Evolutionary conservation across 2,113 vertebrate species (phyloP).

Genomic region (Dicerorhinus sumatrensis): DNA sequence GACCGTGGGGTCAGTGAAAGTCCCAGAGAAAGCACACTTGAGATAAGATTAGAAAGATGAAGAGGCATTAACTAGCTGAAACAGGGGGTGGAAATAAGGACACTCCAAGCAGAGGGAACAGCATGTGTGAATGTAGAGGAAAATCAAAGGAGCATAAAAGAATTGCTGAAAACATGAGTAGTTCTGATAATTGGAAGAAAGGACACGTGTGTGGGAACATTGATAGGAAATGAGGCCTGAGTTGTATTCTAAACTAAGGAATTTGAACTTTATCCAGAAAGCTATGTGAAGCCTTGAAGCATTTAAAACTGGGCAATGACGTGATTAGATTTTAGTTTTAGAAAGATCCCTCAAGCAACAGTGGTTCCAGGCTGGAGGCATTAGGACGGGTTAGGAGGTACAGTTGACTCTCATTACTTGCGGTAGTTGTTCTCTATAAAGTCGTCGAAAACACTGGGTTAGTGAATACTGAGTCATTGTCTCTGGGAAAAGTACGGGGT

Average conservation of each 20-base stretch:
- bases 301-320: neutral
- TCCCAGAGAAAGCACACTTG: neutral
- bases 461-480: neutral
- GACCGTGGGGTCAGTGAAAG: neutral
- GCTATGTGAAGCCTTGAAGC: neutral
- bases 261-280: conserved; percentile 9
- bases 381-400: neutral
- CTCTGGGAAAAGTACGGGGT: neutral
- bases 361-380: neutral
- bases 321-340: neutral
- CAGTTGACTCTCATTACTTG: neutral
- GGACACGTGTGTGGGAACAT: neutral
- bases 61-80: neutral
- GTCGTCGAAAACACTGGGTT: neutral
- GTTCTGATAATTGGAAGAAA: neutral
- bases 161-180: neutral
- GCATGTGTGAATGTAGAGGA: neutral
- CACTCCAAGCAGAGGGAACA: neutral
- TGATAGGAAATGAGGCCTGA: neutral
- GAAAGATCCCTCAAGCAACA: neutral
- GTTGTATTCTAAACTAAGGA: neutral
- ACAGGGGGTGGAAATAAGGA: neutral
- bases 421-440: neutral
- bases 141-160: neutral
- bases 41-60: neutral